Percentiles rank a stretch among this genome's conserved stretches.
These are phyloP conservation scores for Biston stratarius DNA, from an alignment of 2,888 invertebrate species.

Conservation along the genomic window DNA sequence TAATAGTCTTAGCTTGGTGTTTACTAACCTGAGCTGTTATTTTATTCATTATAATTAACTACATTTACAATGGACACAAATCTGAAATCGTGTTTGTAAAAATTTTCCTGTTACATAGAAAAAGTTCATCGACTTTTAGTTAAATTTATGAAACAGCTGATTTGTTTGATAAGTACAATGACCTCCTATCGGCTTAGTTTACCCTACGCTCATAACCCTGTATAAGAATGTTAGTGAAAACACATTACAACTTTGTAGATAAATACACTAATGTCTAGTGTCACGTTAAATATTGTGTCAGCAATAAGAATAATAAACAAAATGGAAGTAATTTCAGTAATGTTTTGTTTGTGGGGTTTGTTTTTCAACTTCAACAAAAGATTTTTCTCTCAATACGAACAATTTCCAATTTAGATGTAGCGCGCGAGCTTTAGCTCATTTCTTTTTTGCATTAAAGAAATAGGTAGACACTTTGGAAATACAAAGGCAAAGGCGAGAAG, in stretches of 20 bases:
- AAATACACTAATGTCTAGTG: not conserved
- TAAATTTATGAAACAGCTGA: too few relatives aligned
- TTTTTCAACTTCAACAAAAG: constrained; percentile 34
- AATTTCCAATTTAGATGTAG: constrained; percentile 45
- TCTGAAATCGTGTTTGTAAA: too few relatives aligned
- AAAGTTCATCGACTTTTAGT: too few relatives aligned
- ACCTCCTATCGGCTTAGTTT: too few relatives aligned
- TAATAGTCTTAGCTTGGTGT: too few relatives aligned
- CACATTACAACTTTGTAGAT: too few relatives aligned
- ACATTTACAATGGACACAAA: too few relatives aligned
- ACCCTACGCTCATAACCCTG: too few relatives aligned
- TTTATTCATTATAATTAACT: too few relatives aligned
- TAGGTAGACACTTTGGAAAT: constrained; percentile 47
- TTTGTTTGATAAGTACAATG: too few relatives aligned
- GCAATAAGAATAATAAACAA: constrained; percentile 14
- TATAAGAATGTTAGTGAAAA: not conserved
- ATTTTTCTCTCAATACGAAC: constrained; percentile 40
- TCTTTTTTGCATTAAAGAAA: constrained; percentile 47
- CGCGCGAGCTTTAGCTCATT: constrained; percentile 38
- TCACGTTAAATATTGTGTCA: not conserved
- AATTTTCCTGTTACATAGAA: too few relatives aligned
- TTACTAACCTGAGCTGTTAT: too few relatives aligned
- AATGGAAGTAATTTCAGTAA: constrained; percentile 25
- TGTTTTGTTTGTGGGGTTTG: constrained; percentile 27
- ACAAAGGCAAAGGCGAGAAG: constrained; percentile 43